Evolutionary conservation across 1,140 invertebrate genomes (phyloP).

Genomic region (Phenacoccus solenopsis): DNA sequence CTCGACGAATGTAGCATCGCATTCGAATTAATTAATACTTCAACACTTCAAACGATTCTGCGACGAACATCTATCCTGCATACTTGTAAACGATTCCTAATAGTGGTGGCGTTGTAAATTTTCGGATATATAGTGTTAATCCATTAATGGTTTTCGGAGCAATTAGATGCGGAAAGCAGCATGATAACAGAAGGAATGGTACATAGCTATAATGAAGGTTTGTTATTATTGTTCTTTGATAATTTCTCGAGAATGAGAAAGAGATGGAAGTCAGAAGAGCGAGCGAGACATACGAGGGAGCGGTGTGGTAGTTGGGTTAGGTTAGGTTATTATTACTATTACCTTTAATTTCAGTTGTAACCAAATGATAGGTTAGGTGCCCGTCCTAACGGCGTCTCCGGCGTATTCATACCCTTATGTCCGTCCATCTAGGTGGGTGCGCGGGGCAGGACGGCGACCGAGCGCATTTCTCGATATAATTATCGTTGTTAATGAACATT

Average conservation of each 20-base stretch:
- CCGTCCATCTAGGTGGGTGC: not conserved
- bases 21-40: too few species aligned
- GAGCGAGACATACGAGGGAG: not conserved
- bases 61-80: too few species aligned
- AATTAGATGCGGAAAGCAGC: not conserved
- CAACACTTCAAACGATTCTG: too few species aligned
- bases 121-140: not conserved
- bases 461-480: not conserved
- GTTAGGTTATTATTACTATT: not conserved
- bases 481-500: conserved; percentile 3
- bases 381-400: not conserved
- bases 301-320: not conserved
- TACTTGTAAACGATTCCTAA: not conserved
- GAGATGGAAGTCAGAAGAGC: not conserved
- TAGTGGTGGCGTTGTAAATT: too few species aligned
- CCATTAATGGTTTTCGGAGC: not conserved
- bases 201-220: not conserved
- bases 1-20: too few species aligned
- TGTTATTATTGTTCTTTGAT: conserved; percentile 3
- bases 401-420: not conserved
- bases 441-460: not conserved
- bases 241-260: not conserved
- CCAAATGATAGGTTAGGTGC: conserved; percentile 1
- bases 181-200: conserved; percentile 1
- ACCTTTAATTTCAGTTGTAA: conserved; percentile 3